Evolutionary conservation across 2,888 invertebrate genomes (phyloP).

Genomic region (Entomobrya multifasciata): DNA sequence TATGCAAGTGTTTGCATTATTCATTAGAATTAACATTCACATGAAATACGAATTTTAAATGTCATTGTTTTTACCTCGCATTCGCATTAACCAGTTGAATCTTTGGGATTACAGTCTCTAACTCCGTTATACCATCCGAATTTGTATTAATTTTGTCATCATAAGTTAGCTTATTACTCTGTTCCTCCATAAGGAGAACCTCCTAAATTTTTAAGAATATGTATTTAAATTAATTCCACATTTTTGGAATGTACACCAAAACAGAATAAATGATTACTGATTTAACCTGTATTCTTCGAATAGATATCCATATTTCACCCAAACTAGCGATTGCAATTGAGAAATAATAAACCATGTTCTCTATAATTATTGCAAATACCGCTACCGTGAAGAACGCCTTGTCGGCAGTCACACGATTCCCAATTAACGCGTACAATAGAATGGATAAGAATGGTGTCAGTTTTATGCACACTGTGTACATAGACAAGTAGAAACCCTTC

Average conservation of each 20-base stretch:
- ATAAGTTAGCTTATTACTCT: not conserved
- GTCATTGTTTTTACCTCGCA: constrained; percentile 58
- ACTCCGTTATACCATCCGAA: not conserved
- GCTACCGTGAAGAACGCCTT: constrained; percentile 82
- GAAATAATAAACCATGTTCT: constrained; percentile 68
- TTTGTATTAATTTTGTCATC: not conserved
- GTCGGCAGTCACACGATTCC: constrained; percentile 84
- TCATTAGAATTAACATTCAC: not conserved
- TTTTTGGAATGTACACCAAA: too few species aligned
- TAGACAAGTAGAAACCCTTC: constrained; percentile 85
- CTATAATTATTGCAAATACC: constrained; percentile 65
- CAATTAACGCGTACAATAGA: constrained; percentile 73
- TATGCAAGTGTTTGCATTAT: too few species aligned
- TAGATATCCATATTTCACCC: constrained; percentile 60
- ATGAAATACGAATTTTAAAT: not conserved
- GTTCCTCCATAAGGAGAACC: constrained; percentile 65
- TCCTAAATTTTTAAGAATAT: not conserved
- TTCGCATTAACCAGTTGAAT: constrained; percentile 30
- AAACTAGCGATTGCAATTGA: constrained; percentile 64
- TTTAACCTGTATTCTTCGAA: constrained; percentile 61
- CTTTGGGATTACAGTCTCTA: not conserved
- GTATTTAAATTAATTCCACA: too few species aligned
- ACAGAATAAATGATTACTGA: too few species aligned
- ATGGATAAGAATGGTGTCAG: constrained; percentile 77
- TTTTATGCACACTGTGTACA: constrained; percentile 86